Base-by-base conservation (phyloP, 2,113 vertebrate genomes). In the Diadophis punctatus region DNA sequence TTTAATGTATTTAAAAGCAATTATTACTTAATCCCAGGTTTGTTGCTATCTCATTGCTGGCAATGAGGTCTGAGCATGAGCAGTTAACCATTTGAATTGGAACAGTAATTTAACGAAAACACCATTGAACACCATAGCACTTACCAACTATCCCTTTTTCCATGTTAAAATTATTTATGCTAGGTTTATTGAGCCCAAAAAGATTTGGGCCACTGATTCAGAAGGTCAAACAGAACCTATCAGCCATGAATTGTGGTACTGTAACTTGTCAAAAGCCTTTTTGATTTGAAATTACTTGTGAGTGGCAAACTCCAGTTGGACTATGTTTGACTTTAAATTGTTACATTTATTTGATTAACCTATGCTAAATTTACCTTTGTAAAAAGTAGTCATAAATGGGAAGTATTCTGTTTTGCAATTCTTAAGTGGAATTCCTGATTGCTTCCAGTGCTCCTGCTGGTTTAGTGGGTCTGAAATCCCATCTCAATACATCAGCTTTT, bases 11-110 rank as follows among this genome's bases (percentile, higher is more conserved):
- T 93, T 96, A 92, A 94, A 97, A 90, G 87, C 94, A 95, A 95
- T 96, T 97, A 93, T 96, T 97, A 94, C 92, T 92, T 96, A 95
- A 96, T 95, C 96, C 95, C 90, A 96, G 30, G 87, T 95, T 96
- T 94, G 96, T 96, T 95, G 96, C 96, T 94, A 97, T 97, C 97
- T 97, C 97, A 97, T 98, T 98, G 98, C 97, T 92, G 97, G 97
- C 97, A 97, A 97, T 98, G 97, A 94, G 97, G 96, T 97, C 96
- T 95, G 95, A 95, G 96, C 96, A 97, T 95, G 60, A 90, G 92
- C 95, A 96, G 95, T 30, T 0, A 97, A 95, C 95, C 96, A 94
- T 95, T 96, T 95, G 91, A 97, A 68, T 90, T 92, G 86, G 55
- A 84, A 80, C 95, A 93, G 74, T 93, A 93, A 90, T 86, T 74